phyloP scores from a whole-genome alignment of 2,113 vertebrate genomes.

The Malaclemys terrapin region DNA sequence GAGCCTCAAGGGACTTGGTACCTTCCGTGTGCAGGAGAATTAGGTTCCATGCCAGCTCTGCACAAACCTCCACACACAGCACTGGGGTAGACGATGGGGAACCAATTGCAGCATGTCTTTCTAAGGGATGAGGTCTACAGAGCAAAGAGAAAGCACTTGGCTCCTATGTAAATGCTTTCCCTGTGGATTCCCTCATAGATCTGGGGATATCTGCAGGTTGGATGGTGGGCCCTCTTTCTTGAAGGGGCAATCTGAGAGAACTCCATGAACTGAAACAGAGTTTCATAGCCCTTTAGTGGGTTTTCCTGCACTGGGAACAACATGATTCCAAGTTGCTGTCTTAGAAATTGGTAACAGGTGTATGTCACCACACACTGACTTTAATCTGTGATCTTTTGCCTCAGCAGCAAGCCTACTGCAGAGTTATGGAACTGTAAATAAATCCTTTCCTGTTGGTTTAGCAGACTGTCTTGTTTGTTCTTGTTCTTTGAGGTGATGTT shows the following conservation, averaged over 20 bases:
- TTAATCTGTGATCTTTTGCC: neutral
- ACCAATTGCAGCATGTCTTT: neutral
- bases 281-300: neutral
- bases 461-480: neutral
- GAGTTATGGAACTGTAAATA: neutral
- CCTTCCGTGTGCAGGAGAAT: neutral
- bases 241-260: neutral
- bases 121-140: neutral
- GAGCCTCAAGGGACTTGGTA: neutral
- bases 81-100: neutral
- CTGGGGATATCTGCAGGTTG: neutral
- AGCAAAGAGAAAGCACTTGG: neutral
- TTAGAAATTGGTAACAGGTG: neutral
- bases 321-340: neutral
- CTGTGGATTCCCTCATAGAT: neutral
- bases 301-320: neutral
- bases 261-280: neutral
- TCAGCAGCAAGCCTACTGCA: neutral
- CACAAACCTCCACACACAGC: neutral
- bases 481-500: neutral
- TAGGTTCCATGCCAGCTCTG: neutral
- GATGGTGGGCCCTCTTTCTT: neutral
- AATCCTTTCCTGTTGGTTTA: neutral
- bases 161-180: neutral
- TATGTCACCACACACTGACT: neutral